Base-by-base conservation (phyloP, 2,113 vertebrate genomes). In the Pleuronectes platessa region DNA sequence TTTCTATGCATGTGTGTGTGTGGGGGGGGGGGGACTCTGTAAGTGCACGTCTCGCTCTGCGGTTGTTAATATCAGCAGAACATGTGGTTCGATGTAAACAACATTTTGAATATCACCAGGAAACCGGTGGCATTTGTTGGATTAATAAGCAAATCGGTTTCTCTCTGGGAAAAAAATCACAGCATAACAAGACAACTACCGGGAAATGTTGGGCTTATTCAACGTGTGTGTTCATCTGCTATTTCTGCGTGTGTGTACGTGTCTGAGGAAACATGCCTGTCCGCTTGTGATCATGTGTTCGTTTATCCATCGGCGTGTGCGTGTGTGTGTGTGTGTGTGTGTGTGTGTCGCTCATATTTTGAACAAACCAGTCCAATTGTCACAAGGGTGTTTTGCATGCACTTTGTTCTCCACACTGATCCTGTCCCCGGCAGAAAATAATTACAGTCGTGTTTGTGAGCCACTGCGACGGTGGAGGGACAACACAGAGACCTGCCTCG, bases 401-500 rank as follows among this genome's bases (percentile, higher is more conserved):
- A 92, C 92, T 94, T 94, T 94, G 93, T 94, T 94, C 92, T 93
- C 72, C 24, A 63, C 73, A 78, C 88, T 92, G 92, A 92, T 91
- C 89, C 84, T 84, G 88, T 93, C 87, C 87, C 88, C 35, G 75
- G 85, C 85, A 92, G 91, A 92, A 93, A 88, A 91, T 93, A 93
- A 95, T 94, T 94, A 94, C 89, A 91, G 91, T 45, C 78, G 47
- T 86, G 90, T 91, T 90, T 89, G 84, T 71, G 74, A 88, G 89
- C 49, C 17, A 59, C 78, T 78, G 89, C 64, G 62, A 86, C 67
- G 79, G 87, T 72, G 87, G 90, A 86, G 86, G 88, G 90, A 89
- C 88, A 90, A 90, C 87, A 92, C 79, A 90, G 86, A 81, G 86
- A 89, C 68, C 71, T 58, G 76, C 81, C 88, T 93, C 84, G 73